Percentiles rank a stretch among this genome's conserved stretches.
phyloP scores from a whole-genome alignment of 2,797 vertebrate genomes.

The Capromys pilorides region DNA sequence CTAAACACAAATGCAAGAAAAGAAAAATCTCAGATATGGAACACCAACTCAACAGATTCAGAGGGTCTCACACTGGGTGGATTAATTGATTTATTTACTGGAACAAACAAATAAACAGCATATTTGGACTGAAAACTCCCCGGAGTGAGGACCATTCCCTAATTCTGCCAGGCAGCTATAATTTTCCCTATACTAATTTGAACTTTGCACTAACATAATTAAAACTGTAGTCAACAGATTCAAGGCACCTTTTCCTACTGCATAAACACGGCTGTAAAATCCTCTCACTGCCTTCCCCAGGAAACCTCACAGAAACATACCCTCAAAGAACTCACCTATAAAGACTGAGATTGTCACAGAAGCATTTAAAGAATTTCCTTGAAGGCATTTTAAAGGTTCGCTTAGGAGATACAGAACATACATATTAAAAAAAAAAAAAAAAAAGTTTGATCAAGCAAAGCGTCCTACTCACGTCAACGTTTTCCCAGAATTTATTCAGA shows the following conservation, averaged over 20 bases:
- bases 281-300: conserved; percentile 18
- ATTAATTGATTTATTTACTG: conserved; percentile 55
- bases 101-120: conserved; percentile 45
- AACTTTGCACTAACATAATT: conserved; percentile 59
- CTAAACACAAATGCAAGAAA: not conserved
- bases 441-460: not conserved
- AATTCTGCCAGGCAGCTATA: conserved; percentile 49
- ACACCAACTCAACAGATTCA: too few relatives aligned
- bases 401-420: not conserved
- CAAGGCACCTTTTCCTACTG: conserved; percentile 3
- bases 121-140: not conserved
- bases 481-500: not conserved
- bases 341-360: conserved; percentile 3
- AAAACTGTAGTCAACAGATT: conserved; percentile 44
- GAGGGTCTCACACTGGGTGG: not conserved
- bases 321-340: conserved; percentile 30
- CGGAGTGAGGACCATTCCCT: conserved; percentile 48
- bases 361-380: not conserved
- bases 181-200: conserved; percentile 61
- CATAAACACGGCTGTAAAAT: conserved; percentile 59
- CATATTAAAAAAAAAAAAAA: not conserved
- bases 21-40: not conserved
- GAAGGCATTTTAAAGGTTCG: conserved; percentile 15
- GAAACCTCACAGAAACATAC: conserved; percentile 33
- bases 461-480: not conserved